phyloP scores from a whole-genome alignment of 2,888 invertebrate species.

The Acrocera orbiculus region DNA sequence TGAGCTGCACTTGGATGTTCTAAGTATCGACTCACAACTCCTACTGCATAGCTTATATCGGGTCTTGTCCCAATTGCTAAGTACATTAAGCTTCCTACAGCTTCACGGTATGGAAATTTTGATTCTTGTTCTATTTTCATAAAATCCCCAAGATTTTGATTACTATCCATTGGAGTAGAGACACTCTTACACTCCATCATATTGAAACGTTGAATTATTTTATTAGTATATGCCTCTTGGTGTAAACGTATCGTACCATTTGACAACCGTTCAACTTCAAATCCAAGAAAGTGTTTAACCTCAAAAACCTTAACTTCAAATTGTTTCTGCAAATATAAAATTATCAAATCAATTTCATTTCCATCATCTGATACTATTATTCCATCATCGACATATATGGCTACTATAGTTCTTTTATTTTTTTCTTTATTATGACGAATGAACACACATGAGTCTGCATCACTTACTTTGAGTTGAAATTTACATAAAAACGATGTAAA shows the following conservation, averaged over 20 bases:
- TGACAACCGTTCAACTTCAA: constrained; percentile 4
- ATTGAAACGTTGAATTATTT: constrained; percentile 10
- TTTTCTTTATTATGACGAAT: too few relatives aligned
- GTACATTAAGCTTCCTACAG: constrained; percentile 13
- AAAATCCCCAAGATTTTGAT: too few relatives aligned
- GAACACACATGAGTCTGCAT: constrained; percentile 17
- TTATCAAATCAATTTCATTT: constrained; percentile 7
- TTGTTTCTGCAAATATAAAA: constrained; percentile 5
- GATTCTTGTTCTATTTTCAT: not conserved
- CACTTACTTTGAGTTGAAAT: too few relatives aligned
- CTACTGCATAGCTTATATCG: constrained; percentile 12
- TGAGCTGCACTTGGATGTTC: not conserved
- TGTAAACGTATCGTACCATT: constrained; percentile 9
- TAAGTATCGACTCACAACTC: constrained; percentile 7
- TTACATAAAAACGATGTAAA: not conserved
- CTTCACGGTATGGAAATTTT: constrained; percentile 13
- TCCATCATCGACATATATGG: too few relatives aligned
- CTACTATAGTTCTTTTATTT: constrained; percentile 12
- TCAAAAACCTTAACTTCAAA: constrained; percentile 9
- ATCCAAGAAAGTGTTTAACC: constrained; percentile 9
- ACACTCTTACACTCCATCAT: constrained; percentile 8
- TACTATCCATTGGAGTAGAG: constrained; percentile 7
- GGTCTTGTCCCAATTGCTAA: constrained; percentile 12
- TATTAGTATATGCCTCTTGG: constrained; percentile 9
- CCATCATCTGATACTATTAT: constrained; percentile 12